Conservation (phyloP, 2,888 invertebrate species). For the Nysson spinosus region DNA sequence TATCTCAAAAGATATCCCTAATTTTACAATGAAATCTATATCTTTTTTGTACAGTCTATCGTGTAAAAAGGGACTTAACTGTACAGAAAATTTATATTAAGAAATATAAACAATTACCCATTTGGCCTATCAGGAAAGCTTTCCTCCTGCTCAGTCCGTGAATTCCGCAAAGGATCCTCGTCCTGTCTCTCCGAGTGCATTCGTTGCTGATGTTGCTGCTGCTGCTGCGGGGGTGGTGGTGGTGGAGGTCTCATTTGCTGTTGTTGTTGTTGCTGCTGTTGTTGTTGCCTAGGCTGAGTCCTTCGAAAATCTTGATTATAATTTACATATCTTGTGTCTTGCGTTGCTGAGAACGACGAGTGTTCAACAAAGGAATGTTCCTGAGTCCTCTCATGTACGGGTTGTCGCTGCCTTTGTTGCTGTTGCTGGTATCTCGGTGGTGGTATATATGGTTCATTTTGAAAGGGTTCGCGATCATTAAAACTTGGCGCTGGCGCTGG, state of each 20-base stretch:
- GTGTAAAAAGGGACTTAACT: neutral
- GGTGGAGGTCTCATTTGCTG: constrained; percentile 49
- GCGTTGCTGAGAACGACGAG: constrained; percentile 54
- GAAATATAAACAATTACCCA: constrained; percentile 54
- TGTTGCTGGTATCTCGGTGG: constrained; percentile 64
- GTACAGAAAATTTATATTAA: neutral
- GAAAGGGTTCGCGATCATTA: constrained; percentile 60
- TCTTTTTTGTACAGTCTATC: too few species aligned
- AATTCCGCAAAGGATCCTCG: constrained; percentile 17
- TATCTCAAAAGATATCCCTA: too few species aligned
- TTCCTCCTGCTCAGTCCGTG: constrained; percentile 52
- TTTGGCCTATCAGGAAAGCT: constrained; percentile 67
- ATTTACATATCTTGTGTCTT: constrained; percentile 63
- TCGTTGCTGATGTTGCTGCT: constrained; percentile 35
- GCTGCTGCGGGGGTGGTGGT: constrained; percentile 14
- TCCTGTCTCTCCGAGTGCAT: constrained; percentile 30
- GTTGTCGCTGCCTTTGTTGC: constrained; percentile 44
- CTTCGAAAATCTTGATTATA: constrained; percentile 66
- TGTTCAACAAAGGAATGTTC: constrained; percentile 40
- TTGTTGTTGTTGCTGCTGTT: constrained; percentile 47
- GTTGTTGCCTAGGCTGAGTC: constrained; percentile 62
- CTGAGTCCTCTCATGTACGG: constrained; percentile 16
- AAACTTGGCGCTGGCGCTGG: constrained; percentile 60
- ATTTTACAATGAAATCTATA: too few species aligned
- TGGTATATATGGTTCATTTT: constrained; percentile 68